Evolutionary conservation across 1,140 invertebrate species (phyloP).

Genomic region (Achroia grisella): DNA sequence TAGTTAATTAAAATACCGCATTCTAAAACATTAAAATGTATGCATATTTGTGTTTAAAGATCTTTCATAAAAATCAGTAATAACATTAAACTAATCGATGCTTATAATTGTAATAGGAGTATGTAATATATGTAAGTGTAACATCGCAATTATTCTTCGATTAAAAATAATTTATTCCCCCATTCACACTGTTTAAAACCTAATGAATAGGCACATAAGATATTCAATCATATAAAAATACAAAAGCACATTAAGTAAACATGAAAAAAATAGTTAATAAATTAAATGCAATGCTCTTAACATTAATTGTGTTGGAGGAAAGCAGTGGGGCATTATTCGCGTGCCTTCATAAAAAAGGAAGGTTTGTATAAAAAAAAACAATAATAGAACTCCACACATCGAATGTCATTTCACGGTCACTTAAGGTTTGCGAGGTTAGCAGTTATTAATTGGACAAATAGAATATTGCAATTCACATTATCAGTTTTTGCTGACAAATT

Average conservation of each 20-base stretch:
- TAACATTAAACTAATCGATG: too few species aligned
- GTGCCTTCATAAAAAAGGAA: constrained; percentile 5
- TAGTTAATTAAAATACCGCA: too few species aligned
- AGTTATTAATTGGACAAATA: constrained; percentile 22
- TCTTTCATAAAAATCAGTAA: too few species aligned
- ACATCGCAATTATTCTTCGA: constrained; percentile 24
- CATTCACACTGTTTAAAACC: constrained; percentile 6
- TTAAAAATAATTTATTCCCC: constrained; percentile 25
- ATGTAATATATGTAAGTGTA: too few species aligned
- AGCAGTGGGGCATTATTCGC: constrained; percentile 15
- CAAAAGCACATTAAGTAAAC: too few species aligned
- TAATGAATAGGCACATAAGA: constrained; percentile 16
- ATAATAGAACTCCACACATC: constrained; percentile 11
- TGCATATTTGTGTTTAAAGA: too few species aligned
- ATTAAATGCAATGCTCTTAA: background rate
- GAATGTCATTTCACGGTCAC: constrained; percentile 60
- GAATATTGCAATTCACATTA: background rate
- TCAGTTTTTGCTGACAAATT: constrained; percentile 6
- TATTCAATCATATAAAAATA: constrained; percentile 10
- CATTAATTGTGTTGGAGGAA: too few species aligned
- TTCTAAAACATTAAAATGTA: too few species aligned
- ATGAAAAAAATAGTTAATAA: too few species aligned
- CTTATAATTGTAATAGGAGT: background rate
- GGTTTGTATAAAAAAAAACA: constrained; percentile 8
- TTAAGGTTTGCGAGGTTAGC: constrained; percentile 26